These are phyloP conservation scores for Columbina picui DNA, from an alignment of 2,113 vertebrate genomes.

Conservation along the genomic window DNA sequence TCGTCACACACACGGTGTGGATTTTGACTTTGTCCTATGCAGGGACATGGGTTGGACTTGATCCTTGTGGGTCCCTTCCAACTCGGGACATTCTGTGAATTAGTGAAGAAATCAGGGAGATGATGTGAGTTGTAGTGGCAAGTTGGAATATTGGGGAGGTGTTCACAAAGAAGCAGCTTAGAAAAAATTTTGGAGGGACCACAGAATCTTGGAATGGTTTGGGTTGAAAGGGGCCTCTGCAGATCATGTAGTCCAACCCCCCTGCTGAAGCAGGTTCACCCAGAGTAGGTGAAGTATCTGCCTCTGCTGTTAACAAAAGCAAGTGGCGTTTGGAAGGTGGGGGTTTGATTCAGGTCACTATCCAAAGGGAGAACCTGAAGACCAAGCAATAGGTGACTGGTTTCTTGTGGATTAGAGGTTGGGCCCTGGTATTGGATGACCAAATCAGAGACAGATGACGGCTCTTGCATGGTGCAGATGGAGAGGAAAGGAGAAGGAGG, in stretches of 20 bases:
- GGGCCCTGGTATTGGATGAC: rapidly evolving
- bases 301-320: background rate
- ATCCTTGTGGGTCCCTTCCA: too few relatives aligned
- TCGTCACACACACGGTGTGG: too few relatives aligned
- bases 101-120: background rate
- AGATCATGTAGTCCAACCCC: too few relatives aligned
- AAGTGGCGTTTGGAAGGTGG: background rate
- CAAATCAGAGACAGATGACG: background rate
- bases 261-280: too few relatives aligned
- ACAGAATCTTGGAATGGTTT: background rate
- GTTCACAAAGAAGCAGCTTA: background rate
- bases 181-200: background rate
- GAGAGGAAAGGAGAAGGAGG: background rate
- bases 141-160: background rate
- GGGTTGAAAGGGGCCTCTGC: too few relatives aligned
- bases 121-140: background rate
- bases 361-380: background rate
- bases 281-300: background rate
- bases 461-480: background rate
- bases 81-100: too few relatives aligned
- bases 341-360: background rate
- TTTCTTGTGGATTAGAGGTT: background rate
- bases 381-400: background rate
- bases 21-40: too few relatives aligned
- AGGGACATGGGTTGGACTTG: too few relatives aligned